Percentiles rank a stretch among this genome's conserved stretches.
Evolutionary conservation across 2,888 invertebrate species (phyloP).

Genomic region (Mimachlamys varia): DNA sequence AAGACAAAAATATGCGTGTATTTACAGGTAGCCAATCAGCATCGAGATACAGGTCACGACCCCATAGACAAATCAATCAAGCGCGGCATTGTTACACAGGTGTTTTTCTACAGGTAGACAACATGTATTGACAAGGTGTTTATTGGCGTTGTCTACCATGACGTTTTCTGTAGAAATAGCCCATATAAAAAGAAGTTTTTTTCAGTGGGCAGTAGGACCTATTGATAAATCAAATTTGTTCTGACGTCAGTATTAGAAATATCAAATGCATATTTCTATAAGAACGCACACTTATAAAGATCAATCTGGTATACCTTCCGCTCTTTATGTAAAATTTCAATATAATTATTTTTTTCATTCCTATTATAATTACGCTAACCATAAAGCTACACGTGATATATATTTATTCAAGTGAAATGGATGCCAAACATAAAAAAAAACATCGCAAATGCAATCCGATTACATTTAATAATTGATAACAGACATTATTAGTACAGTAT

Average conservation of each 20-base stretch:
- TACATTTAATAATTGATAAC: no score
- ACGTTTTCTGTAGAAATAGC: neutral
- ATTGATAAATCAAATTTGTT: neutral
- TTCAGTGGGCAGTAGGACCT: neutral
- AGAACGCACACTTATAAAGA: no score
- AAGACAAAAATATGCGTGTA: conserved; percentile 33
- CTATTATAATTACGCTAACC: no score
- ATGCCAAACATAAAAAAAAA: no score
- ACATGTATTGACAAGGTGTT: conserved; percentile 20
- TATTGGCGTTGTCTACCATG: neutral
- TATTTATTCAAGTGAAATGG: no score
- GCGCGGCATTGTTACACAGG: conserved; percentile 4
- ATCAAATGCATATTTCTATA: no score
- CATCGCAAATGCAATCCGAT: no score
- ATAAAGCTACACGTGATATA: no score
- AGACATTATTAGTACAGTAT: no score
- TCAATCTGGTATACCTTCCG: no score
- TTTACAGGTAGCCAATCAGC: neutral
- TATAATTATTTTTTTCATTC: no score
- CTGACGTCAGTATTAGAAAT: neutral
- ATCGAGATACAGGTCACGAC: neutral
- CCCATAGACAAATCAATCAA: conserved; percentile 14
- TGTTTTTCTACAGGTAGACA: conserved; percentile 14
- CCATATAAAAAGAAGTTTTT: neutral
- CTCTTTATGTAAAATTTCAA: no score